Conservation (phyloP, 2,888 invertebrate genomes). For the Heliconius charithonia region DNA sequence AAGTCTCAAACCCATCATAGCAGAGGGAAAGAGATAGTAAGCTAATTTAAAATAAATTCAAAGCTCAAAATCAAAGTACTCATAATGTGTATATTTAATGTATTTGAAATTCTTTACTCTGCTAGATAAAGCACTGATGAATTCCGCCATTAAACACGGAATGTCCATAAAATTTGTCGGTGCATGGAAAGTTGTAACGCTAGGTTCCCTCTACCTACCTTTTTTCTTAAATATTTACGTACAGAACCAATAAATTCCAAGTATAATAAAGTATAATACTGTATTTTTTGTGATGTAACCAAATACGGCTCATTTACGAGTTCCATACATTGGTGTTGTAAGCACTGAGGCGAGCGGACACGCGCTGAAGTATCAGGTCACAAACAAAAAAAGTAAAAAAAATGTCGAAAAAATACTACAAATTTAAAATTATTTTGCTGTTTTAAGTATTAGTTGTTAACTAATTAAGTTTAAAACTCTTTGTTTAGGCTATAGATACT, state of each 20-base stretch:
- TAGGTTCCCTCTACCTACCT: no score
- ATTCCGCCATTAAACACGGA: no score
- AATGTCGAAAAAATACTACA: conserved; percentile 31
- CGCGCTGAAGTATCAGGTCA: conserved; percentile 39
- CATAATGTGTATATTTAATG: no score
- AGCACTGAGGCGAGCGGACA: conserved; percentile 38
- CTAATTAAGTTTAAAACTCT: neutral
- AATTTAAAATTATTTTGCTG: conserved; percentile 24
- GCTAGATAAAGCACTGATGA: no score
- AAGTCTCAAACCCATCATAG: no score
- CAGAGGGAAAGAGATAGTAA: no score
- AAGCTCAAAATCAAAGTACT: no score
- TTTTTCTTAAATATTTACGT: neutral
- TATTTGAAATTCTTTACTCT: no score
- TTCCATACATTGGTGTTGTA: conserved; percentile 38
- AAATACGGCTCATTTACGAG: conserved; percentile 38
- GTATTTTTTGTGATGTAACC: conserved; percentile 38
- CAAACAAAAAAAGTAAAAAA: conserved; percentile 33
- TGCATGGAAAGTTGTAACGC: no score
- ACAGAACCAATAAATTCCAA: conserved; percentile 26
- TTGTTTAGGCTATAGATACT: neutral
- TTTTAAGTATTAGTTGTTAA: neutral
- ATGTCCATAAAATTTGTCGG: no score
- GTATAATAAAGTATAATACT: conserved; percentile 7
- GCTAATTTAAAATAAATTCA: no score